These are phyloP conservation scores for Pseudonaja textilis DNA, from an alignment of 2,113 vertebrate genomes.

Conservation along the genomic window DNA sequence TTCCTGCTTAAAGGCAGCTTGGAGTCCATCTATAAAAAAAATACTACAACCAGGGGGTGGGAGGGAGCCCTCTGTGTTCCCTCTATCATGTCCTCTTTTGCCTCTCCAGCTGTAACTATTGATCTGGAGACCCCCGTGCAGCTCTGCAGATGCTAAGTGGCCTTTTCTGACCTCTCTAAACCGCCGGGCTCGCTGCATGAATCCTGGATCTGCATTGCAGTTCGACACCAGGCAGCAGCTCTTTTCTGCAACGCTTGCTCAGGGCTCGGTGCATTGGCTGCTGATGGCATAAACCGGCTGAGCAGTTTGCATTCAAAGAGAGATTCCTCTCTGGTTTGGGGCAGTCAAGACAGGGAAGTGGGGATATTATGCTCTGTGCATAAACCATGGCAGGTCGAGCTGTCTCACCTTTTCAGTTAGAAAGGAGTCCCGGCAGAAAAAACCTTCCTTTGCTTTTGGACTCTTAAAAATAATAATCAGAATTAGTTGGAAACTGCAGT, in stretches of 20 bases:
- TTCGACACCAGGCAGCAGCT: not conserved
- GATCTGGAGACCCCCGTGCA: not conserved
- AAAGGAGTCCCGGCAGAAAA: not conserved
- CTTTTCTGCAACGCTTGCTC: not conserved
- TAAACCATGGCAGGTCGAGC: not conserved
- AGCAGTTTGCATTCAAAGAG: not conserved
- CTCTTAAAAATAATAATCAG: not conserved
- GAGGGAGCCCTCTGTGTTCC: not conserved
- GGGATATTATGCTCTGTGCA: not conserved
- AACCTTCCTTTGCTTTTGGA: not conserved
- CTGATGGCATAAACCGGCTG: not conserved
- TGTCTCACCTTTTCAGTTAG: not conserved
- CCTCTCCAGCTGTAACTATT: not conserved
- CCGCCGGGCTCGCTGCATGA: not conserved
- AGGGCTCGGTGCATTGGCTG: not conserved
- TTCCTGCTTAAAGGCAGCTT: not conserved
- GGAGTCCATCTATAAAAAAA: not conserved
- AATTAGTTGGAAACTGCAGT: not conserved
- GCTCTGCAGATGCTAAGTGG: not conserved
- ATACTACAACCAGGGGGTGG: not conserved
- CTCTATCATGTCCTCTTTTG: not conserved
- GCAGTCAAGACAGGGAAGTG: not conserved
- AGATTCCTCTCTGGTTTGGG: not conserved
- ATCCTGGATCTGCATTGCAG: conserved; percentile 5
- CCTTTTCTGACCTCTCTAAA: not conserved